Evolutionary conservation across 2,888 invertebrate species (phyloP).

Genomic region (Anorthoa munda): DNA sequence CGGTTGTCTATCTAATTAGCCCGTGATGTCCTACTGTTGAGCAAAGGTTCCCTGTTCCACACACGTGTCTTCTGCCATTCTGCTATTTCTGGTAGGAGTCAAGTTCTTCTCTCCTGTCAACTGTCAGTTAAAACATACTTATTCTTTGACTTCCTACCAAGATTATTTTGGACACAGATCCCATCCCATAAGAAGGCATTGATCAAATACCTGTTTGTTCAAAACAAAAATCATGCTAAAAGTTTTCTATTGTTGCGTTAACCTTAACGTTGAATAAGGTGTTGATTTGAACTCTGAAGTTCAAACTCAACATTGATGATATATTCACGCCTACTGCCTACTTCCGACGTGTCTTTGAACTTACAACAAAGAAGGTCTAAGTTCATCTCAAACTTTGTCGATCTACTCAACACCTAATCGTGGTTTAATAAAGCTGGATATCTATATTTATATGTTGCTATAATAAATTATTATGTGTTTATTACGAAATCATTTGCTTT

Average conservation of each 20-base stretch:
- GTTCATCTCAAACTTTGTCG: constrained; percentile 41
- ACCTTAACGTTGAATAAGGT: constrained; percentile 11
- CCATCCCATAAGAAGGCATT: no score
- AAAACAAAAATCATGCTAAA: neutral
- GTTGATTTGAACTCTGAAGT: constrained; percentile 34
- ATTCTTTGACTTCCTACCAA: no score
- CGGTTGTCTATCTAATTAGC: no score
- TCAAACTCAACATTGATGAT: constrained; percentile 29
- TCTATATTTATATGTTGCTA: neutral
- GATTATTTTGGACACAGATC: no score
- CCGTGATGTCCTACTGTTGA: no score
- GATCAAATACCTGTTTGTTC: neutral
- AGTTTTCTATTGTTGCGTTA: neutral
- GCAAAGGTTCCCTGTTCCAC: no score
- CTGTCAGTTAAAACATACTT: no score
- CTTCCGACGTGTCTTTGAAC: constrained; percentile 31
- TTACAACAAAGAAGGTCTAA: constrained; percentile 47
- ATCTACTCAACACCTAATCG: constrained; percentile 33
- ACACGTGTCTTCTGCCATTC: no score
- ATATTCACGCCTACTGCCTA: constrained; percentile 28
- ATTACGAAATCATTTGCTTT: neutral
- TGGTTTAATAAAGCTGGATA: constrained; percentile 1
- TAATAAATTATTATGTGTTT: constrained; percentile 3
- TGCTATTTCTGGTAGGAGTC: no score
- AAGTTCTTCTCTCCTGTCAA: no score